A percentile compares a stretch with the other conserved stretches of the same genome.
Evolutionary conservation across 2,797 vertebrate genomes (phyloP).

Genomic region (Eospalax fontanierii): DNA sequence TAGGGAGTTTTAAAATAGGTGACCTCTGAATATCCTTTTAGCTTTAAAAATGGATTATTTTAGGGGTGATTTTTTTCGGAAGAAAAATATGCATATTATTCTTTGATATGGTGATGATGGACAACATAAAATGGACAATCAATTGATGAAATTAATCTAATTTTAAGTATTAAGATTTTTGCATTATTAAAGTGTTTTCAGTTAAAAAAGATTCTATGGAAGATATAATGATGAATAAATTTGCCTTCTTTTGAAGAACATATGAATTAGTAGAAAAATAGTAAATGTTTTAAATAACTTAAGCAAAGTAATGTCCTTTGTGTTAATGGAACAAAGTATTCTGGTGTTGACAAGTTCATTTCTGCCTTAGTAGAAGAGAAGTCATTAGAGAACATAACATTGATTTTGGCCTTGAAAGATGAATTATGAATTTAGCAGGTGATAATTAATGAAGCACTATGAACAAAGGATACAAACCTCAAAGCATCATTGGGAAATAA

Average conservation of each 20-base stretch:
- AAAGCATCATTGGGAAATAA: slow-evolving; percentile 43
- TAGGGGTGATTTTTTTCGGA: slow-evolving; percentile 64
- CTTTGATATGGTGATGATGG: slow-evolving; percentile 40
- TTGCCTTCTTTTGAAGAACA: slow-evolving; percentile 33
- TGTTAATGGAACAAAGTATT: slow-evolving; percentile 32
- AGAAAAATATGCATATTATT: slow-evolving; percentile 45
- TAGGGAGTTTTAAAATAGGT: slow-evolving; percentile 40
- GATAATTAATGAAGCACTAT: slow-evolving; percentile 31
- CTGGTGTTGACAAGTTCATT: not conserved
- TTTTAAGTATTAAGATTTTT: slow-evolving; percentile 63
- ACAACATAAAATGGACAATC: slow-evolving; percentile 15
- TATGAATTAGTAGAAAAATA: slow-evolving; percentile 63
- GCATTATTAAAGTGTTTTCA: slow-evolving; percentile 42
- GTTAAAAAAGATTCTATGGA: slow-evolving; percentile 39
- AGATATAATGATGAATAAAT: slow-evolving; percentile 49
- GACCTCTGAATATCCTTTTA: slow-evolving; percentile 14
- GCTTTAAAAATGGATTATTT: slow-evolving; percentile 57
- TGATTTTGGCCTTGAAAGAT: slow-evolving; percentile 54
- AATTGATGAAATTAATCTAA: slow-evolving; percentile 48
- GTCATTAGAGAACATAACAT: slow-evolving; percentile 42
- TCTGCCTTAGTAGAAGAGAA: slow-evolving; percentile 34
- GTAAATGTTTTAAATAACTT: slow-evolving; percentile 41
- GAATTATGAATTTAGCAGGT: slow-evolving; percentile 36
- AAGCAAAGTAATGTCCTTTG: slow-evolving; percentile 26
- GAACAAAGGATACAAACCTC: slow-evolving; percentile 34